Evolutionary conservation across 2,797 vertebrate genomes (phyloP), one percentile per base, ranked within the genome.

Genomic region (Fistularia tabacaria): DNA sequence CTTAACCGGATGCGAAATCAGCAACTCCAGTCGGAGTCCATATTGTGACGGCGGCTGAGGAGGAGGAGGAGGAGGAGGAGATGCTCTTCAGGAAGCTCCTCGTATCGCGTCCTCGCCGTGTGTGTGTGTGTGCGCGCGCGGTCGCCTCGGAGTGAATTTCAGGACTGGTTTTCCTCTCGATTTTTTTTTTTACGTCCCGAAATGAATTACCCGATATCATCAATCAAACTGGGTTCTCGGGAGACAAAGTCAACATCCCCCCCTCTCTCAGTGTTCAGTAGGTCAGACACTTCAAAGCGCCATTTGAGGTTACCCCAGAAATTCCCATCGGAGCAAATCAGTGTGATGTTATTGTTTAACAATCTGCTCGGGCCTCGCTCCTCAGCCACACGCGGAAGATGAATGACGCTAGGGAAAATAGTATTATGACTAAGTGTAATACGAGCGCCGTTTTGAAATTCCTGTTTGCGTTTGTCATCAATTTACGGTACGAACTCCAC

Each of bases 271-370:
- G 56, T 11, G 39, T 58, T 63, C 49, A 44, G 14, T 37, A 51
- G 41, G 54, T 73, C 6, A 14, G 25, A 73, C 49, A 41, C 25
- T 51, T 59, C 46, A 14, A 47, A 57, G 62, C 44, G 61, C 54
- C 61, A 42, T 60, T 66, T 74, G 77, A 75, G 67, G 69, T 80
- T 69, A 64, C 62, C 62, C 42, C 37, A 14, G 42, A 36, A 66
- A 73, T 78, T 76, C 57, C 56, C 57, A 7, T 55, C 68, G 57
- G n/a, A 40, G 62, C 77, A 59, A 70, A 76, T 79, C 66, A 69
- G 50, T 36, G 44, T 76, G 69, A 77, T 76, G 57, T 49, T 71
- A 66, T 73, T 74, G 72, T 80, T 70, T 68, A 52, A 59, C 61
- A 55, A 66, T 72, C 54, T 13, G 45, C 53, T 10, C 56, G 72